Evolutionary conservation across 2,888 invertebrate species (phyloP), one percentile per base, ranked within the genome.

Genomic region (Apodemia hepburni): DNA sequence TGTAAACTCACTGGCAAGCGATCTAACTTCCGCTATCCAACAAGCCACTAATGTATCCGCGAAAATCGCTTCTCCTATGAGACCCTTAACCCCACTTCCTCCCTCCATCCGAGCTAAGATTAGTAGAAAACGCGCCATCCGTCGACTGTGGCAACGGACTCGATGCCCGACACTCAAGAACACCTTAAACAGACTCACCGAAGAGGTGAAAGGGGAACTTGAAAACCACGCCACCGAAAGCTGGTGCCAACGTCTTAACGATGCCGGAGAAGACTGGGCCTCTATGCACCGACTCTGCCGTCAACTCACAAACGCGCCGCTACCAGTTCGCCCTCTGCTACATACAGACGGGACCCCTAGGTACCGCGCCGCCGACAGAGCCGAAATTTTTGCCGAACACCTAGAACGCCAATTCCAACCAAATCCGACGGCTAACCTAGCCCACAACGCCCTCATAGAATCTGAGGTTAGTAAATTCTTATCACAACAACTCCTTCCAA

Each of bases 281-380:
- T 27, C 22, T 22, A 22, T 22, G 22, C 22, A 22, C 22, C 22
- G 22, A 22, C 60, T 2, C 33, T 58, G 35, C 58, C 12, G 58
- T 2, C n/a, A n/a, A 7, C 2, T 58, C 3, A 17, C 58, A 3
- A 29, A 29, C n/a, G 8, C 29, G 33, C 29, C 58, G 0, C n/a
- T n/a, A 12, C 58, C 58, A 7, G 11, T 29, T 5, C 45, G 65
- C 3, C 69, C 66, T 0, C 61, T 69, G 0, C 1, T 9, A 0
- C 62, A 62, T 18, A 6, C 1, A 0, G 65, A 66, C 27, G 68
- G 69, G 4, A 51, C 59, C 9, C 60, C 47, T 0, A 9, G 62
- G 0, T 68, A 66, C 61, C 9, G 49, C 11, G 65, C 67, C 3
- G 59, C 35, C 18, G 67, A 66, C 17, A 38, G 66, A 0, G 68